Evolutionary conservation across 2,113 vertebrate genomes (phyloP), one percentile per base, ranked within the genome.

Genomic region (Mellivora capensis): DNA sequence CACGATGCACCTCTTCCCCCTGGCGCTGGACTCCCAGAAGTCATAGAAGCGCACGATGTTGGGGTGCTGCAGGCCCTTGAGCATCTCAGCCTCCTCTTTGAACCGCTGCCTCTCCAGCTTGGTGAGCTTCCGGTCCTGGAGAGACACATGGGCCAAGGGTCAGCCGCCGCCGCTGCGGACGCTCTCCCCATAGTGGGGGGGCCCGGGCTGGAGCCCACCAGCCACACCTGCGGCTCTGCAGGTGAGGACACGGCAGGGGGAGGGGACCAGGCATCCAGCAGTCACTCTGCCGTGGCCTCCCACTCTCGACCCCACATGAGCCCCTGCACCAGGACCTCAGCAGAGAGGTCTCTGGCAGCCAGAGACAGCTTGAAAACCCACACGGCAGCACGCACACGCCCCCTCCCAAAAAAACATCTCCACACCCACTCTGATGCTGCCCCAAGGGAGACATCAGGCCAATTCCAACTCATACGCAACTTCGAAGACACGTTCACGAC

Each of bases 11-110:
- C 99, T 99, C 96, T 99, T 99, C 76, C 99, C 99, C 98, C 99
- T 99, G 23, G 99, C 98, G 8, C 99, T 99, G 79, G 99, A 99
- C 96, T 99, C 99, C 99, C 99, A 99, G 98, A 99, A 99, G 98
- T 99, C 99, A 37, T 99, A 99, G 98, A 99, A 99, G 18, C 99
- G 99, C 96, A 99, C 99, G 0, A 99, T 99, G 97, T 99, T 99
- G 86, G 99, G 99, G 95, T 99, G 99, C 98, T 99, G 99, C 29
- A 99, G 99, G 81, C 99, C 99, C 98, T 99, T 99, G 72, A 99
- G 96, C 99, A 99, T 99, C 96, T 99, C 99, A 0, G 99, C 99
- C 98, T 99, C 99, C 97, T 99, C 99, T 97, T 99, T 99, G 98
- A 99, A 99, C 52, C 99, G 98, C 98, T 99, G 99, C 69, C 99